Base-by-base conservation (phyloP, 2,888 invertebrate genomes). In the Lepidonotus clava region DNA sequence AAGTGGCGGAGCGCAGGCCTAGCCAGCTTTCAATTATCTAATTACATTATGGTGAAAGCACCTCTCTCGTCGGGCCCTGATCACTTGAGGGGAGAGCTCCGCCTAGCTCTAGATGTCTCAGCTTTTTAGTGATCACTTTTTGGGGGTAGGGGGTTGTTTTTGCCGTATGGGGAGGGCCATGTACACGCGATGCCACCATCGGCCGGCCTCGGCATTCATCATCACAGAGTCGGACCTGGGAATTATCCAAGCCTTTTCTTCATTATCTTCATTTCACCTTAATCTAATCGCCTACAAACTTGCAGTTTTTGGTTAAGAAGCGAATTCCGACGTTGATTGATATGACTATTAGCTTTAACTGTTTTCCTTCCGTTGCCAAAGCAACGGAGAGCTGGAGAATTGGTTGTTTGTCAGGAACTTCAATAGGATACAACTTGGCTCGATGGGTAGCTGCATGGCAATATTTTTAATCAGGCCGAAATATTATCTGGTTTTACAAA, bases 321-420 rank as follows among this genome's bases (percentile, higher is more conserved):
- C 36, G 71, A n/a, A 8, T 38, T 71, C 21, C 8, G 71, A 38
- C 71, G 38, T 71, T 71, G 71, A 71, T 71, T 34, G 71, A 71
- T 71, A 71, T 71, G 71, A 71, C 71, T 71, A 71, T 71, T 71
- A 71, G 38, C 36, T 71, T 71, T 71, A 71, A 71, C 71, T 34
- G 38, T 6, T 71, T 71, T 71, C 71, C 71, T 71, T 71, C 71
- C 71, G 71, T 71, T 71, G n/a, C 38, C 38, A 36, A 24, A 34
- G 71, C 2, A 71, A 34, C 71, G 36, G 38, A 71, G 38, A 38
- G 38, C 14, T n/a, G 36, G n/a, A 5, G 71, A 71, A 71, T 71
- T 71, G 71, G 36, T 36, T 71, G 71, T 71, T 71, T 71, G 21
- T 38, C 34, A 71, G 24, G n/a, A 14, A 34, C 61, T 32, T 61